Percentiles rank a stretch among this genome's conserved stretches.
phyloP scores from a whole-genome alignment of 2,113 vertebrate species.

The Picathartes gymnocephalus region DNA sequence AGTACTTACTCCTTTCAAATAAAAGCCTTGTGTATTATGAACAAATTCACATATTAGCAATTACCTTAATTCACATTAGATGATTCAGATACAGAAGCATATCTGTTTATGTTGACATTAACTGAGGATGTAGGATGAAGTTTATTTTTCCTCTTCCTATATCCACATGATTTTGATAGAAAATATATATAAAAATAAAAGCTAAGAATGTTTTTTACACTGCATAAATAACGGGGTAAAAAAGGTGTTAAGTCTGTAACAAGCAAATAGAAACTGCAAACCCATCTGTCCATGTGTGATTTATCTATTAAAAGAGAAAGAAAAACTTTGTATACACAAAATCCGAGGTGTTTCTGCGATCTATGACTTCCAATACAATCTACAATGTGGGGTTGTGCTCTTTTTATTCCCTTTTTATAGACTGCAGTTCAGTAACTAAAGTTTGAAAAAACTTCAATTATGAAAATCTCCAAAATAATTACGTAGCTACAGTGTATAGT shows the following conservation, averaged over 20 bases:
- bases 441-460: neutral
- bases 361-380: neutral
- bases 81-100: neutral
- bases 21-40: neutral
- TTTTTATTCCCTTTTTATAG: neutral
- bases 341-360: neutral
- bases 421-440: neutral
- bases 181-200: neutral
- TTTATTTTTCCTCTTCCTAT: neutral
- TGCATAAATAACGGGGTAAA: neutral
- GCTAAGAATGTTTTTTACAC: neutral
- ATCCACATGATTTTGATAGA: neutral
- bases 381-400: neutral
- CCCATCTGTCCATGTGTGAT: neutral
- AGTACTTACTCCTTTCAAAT: neutral
- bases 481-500: neutral
- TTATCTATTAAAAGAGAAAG: neutral
- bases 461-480: neutral
- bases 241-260: neutral
- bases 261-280: neutral
- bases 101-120: neutral
- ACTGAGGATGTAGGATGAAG: neutral
- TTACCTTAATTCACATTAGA: neutral
- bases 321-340: neutral
- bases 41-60: neutral